These are phyloP conservation scores for Petaurus breviceps DNA, from an alignment of 2,113 vertebrate species.

Conservation along the genomic window DNA sequence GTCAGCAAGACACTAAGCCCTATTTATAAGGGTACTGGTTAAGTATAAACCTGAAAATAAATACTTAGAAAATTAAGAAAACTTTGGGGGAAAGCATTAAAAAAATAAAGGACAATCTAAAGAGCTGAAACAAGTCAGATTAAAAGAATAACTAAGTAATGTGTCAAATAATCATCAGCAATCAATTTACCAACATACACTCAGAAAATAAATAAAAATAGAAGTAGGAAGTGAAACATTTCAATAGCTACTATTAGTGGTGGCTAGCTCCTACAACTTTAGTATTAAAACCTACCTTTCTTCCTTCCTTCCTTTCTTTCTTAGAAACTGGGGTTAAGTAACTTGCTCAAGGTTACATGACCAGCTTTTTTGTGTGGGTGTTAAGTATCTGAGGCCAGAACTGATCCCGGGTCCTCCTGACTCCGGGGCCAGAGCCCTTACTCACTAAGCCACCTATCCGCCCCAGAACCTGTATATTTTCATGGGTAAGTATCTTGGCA, in stretches of 20 bases:
- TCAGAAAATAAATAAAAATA: neutral
- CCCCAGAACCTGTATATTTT: neutral
- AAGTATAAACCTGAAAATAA: neutral
- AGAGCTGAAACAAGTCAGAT: slow-evolving; percentile 73
- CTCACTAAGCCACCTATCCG: no score
- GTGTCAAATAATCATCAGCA: neutral
- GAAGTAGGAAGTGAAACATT: neutral
- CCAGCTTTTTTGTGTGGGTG: no score
- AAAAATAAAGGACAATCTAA: slow-evolving; percentile 32
- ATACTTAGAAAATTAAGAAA: neutral
- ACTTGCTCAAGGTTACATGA: no score
- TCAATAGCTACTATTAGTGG: neutral
- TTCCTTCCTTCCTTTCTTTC: no score
- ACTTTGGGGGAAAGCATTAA: slow-evolving; percentile 64
- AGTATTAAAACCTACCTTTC: neutral
- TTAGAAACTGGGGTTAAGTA: no score
- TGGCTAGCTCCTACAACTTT: neutral
- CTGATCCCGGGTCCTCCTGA: no score
- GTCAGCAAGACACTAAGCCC: neutral
- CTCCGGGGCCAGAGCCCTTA: no score
- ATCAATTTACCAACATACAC: neutral
- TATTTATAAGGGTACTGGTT: neutral
- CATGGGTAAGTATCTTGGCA: neutral
- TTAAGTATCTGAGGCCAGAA: no score
- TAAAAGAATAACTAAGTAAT: slow-evolving; percentile 39